Evolutionary conservation across 2,888 invertebrate species (phyloP).

Genomic region (Deroplatys truncata): DNA sequence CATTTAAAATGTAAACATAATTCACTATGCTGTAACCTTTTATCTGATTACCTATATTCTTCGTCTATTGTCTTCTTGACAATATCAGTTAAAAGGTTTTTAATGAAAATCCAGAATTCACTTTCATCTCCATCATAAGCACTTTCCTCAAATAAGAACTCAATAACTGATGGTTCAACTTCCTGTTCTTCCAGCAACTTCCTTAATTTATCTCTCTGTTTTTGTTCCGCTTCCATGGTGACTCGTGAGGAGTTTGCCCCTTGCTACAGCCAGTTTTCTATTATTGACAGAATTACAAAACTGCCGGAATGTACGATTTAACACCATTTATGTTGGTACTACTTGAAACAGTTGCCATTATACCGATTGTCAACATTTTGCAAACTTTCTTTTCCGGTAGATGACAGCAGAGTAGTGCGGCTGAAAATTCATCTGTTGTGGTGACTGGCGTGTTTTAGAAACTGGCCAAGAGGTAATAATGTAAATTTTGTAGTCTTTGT

Average conservation of each 20-base stretch:
- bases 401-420: background rate
- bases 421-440: background rate
- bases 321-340: background rate
- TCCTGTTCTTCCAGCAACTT: background rate
- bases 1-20: too few relatives aligned
- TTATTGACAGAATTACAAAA: too few relatives aligned
- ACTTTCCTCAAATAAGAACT: background rate
- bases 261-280: too few relatives aligned
- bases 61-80: background rate
- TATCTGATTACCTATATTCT: background rate
- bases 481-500: background rate
- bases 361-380: too few relatives aligned
- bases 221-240: background rate
- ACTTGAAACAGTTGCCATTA: too few relatives aligned
- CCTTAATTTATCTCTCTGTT: background rate
- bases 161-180: background rate
- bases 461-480: background rate
- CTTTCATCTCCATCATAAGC: background rate
- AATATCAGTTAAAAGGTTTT: background rate
- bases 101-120: background rate
- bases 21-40: too few relatives aligned
- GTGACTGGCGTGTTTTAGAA: background rate
- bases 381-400: background rate
- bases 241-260: too few relatives aligned
- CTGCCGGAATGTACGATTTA: too few relatives aligned